Conservation (phyloP, 2,113 vertebrate genomes). For the Ursus arctos region DNA sequence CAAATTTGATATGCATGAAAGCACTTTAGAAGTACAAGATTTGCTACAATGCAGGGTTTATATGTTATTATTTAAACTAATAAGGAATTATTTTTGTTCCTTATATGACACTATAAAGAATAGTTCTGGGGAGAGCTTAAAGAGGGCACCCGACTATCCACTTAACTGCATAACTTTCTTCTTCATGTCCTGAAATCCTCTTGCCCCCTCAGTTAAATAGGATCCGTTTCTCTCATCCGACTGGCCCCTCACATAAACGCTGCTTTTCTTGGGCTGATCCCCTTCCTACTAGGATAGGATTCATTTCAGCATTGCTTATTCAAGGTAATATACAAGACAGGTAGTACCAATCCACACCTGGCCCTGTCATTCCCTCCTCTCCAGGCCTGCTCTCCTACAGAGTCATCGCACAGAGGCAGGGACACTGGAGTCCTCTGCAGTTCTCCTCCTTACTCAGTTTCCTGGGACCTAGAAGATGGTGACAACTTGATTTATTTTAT, state of each 20-base stretch:
- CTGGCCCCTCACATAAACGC: background rate
- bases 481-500: background rate
- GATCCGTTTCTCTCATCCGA: background rate
- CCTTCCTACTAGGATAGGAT: background rate
- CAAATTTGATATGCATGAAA: background rate
- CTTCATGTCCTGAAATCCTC: background rate
- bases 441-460: background rate
- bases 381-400: background rate
- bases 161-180: background rate
- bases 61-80: background rate
- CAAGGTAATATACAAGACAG: background rate
- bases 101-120: background rate
- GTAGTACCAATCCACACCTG: background rate
- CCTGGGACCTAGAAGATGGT: background rate
- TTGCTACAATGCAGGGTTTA: background rate
- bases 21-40: background rate
- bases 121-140: background rate
- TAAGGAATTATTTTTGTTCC: background rate
- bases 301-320: background rate
- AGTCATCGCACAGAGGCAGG: background rate
- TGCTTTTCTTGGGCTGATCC: background rate
- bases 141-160: background rate
- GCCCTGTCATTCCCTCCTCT: background rate
- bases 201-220: background rate
- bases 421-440: background rate